Evolutionary conservation across 2,113 vertebrate species (phyloP).

Genomic region (Ciconia stormi): DNA sequence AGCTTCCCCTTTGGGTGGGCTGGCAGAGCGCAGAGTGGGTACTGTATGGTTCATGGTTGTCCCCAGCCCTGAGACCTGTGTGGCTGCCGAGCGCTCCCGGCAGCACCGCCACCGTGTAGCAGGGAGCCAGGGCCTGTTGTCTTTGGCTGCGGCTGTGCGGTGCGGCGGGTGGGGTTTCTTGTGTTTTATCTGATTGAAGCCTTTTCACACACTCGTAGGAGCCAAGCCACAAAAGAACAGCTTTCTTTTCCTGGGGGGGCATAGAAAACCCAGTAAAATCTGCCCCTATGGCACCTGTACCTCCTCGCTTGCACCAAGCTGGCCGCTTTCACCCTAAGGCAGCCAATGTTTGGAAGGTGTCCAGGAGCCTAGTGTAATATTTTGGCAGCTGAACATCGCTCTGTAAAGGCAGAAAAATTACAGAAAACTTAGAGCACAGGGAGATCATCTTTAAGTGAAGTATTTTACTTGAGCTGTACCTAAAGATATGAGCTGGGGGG

Average conservation of each 20-base stretch:
- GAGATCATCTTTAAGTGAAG: not conserved
- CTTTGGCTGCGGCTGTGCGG: not conserved
- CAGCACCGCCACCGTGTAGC: rapidly evolving
- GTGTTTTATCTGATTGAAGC: not conserved
- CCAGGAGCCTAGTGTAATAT: not conserved
- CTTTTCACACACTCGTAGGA: rapidly evolving
- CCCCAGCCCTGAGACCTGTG: rapidly evolving
- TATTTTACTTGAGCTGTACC: not conserved
- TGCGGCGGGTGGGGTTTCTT: not conserved
- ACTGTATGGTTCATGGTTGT: rapidly evolving
- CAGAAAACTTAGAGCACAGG: not conserved
- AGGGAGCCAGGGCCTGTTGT: not conserved
- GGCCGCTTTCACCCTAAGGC: not conserved
- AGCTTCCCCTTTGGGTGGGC: not conserved
- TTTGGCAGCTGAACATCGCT: not conserved
- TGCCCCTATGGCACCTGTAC: not conserved
- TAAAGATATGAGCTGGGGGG: not conserved
- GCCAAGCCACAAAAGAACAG: not conserved
- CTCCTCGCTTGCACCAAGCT: not conserved
- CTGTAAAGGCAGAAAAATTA: not conserved
- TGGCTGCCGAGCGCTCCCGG: rapidly evolving
- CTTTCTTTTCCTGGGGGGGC: not conserved
- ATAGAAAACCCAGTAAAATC: not conserved
- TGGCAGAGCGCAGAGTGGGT: not conserved
- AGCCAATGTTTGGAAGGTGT: not conserved